Percentiles rank a stretch among this genome's conserved stretches.
These are phyloP conservation scores for Drosophila albomicans DNA, from an alignment of 1,140 invertebrate genomes.

Conservation along the genomic window DNA sequence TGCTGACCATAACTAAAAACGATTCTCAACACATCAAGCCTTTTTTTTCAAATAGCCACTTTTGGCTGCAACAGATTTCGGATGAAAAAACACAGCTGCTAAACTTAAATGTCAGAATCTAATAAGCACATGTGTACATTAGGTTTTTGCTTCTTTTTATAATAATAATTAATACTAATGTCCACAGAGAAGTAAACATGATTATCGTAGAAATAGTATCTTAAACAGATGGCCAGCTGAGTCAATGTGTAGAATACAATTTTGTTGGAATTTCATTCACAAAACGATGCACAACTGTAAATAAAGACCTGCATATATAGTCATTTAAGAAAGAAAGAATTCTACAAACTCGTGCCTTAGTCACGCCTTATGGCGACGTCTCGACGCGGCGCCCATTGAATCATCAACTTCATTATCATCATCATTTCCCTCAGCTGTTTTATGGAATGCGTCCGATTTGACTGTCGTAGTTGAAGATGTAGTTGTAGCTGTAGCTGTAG, in stretches of 20 bases:
- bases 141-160: background rate
- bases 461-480: background rate
- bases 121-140: constrained; percentile 4
- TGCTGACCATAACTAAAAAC: constrained; percentile 2
- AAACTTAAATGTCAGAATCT: background rate
- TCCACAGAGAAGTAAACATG: background rate
- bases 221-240: constrained; percentile 1
- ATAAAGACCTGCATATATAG: background rate
- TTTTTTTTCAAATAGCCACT: background rate
- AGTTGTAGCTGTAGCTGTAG: background rate
- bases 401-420: constrained; percentile 46
- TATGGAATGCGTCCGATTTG: constrained; percentile 24
- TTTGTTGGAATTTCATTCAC: constrained; percentile 25
- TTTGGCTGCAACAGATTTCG: background rate
- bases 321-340: constrained; percentile 35
- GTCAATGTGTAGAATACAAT: constrained; percentile 14
- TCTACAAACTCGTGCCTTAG: constrained; percentile 54
- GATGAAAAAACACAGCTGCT: background rate
- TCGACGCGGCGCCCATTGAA: constrained; percentile 46
- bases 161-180: constrained; percentile 10
- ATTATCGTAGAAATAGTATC: background rate
- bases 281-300: constrained; percentile 5
- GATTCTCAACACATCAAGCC: background rate
- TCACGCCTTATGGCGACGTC: constrained; percentile 48
- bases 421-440: constrained; percentile 38